Evolutionary conservation across 2,797 vertebrate species (phyloP).

Genomic region (Trachops cirrhosus): DNA sequence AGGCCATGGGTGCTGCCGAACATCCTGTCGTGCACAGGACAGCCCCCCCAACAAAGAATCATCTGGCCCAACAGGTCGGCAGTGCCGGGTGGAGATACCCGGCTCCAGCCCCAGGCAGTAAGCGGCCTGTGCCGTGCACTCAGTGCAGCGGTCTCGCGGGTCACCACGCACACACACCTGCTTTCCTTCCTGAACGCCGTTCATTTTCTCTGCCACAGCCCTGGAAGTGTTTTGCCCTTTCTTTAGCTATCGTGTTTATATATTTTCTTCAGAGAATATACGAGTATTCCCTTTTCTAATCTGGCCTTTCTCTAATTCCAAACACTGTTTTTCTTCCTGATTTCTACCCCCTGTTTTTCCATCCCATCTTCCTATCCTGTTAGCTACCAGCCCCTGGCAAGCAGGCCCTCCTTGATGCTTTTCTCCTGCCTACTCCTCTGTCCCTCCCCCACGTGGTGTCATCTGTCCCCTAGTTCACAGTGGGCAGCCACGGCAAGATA

Average conservation of each 20-base stretch:
- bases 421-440: not conserved
- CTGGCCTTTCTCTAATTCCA: not conserved
- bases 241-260: not conserved
- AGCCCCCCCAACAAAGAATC: not conserved
- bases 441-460: not conserved
- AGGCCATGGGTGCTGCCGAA: not conserved
- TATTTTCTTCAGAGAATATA: not conserved
- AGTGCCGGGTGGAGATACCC: not conserved
- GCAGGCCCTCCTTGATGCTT: not conserved
- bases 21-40: not conserved
- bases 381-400: not conserved
- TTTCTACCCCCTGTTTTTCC: not conserved
- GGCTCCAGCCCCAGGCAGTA: not conserved
- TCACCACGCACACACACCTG: accelerated
- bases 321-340: not conserved
- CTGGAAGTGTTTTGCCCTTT: not conserved
- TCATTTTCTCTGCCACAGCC: not conserved
- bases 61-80: not conserved
- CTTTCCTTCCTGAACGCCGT: not conserved
- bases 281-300: not conserved
- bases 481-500: not conserved
- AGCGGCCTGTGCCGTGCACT: not conserved
- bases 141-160: no score
- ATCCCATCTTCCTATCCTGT: not conserved
- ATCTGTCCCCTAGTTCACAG: not conserved